These are phyloP conservation scores for Catocala nupta DNA, from an alignment of 2,888 invertebrate species.

Conservation along the genomic window DNA sequence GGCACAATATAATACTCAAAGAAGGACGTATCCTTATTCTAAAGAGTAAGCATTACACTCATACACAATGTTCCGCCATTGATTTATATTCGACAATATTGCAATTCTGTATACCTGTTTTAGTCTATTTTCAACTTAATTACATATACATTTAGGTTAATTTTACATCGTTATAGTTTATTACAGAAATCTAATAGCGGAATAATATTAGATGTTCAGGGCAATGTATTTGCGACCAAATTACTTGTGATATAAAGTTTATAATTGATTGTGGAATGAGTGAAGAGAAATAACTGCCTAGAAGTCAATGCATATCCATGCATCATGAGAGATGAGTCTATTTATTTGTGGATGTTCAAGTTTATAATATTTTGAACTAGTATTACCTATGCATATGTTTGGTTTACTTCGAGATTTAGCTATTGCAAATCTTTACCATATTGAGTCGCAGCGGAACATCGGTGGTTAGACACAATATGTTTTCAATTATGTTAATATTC, in stretches of 20 bases:
- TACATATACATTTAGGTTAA: neutral
- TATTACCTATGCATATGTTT: no score
- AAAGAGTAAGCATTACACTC: slow-evolving; percentile 13
- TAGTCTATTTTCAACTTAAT: slow-evolving; percentile 15
- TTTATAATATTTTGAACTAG: no score
- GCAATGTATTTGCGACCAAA: neutral
- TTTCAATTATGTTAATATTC: no score
- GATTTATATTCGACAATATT: slow-evolving; percentile 66
- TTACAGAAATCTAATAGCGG: neutral
- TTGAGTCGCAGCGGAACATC: no score
- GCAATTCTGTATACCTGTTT: slow-evolving; percentile 39
- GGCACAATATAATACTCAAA: no score
- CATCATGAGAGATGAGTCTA: neutral
- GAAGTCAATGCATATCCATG: no score
- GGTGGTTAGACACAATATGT: no score
- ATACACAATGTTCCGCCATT: slow-evolving; percentile 35
- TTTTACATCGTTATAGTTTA: neutral
- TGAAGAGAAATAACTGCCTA: neutral
- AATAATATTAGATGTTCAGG: slow-evolving; percentile 8
- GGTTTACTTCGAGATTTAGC: no score
- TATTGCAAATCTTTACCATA: no score
- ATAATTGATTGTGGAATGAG: neutral
- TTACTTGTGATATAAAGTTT: neutral
- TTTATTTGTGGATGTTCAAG: neutral
- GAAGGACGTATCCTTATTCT: neutral